Conservation (phyloP, 2,888 invertebrate genomes). For the Hartigia nigra region DNA sequence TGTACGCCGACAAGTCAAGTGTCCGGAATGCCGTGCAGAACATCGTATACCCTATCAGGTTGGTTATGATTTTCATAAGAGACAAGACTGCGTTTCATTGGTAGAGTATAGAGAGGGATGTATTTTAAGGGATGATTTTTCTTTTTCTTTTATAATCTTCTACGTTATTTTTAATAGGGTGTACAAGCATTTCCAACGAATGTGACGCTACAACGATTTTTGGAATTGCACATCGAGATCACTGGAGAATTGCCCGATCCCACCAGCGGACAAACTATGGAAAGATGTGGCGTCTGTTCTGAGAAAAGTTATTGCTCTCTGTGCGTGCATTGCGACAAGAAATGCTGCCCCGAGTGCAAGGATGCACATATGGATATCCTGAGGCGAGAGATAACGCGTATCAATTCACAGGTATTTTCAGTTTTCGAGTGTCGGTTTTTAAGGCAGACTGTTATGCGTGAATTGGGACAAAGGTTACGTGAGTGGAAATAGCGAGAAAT, state of each 20-base stretch:
- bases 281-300: constrained; percentile 92
- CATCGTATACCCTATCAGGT: constrained; percentile 97
- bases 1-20: constrained; percentile 94
- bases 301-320: constrained; percentile 89
- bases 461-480: background rate
- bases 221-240: constrained; percentile 93
- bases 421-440: background rate
- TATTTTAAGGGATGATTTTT: background rate
- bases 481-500: background rate
- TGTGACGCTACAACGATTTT: constrained; percentile 92
- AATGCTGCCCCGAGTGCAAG: constrained; percentile 96
- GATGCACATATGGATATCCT: constrained; percentile 96
- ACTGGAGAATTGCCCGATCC: constrained; percentile 92
- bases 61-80: constrained; percentile 62
- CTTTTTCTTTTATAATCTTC: background rate
- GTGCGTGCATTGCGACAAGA: constrained; percentile 97
- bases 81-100: background rate
- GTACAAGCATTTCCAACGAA: constrained; percentile 92
- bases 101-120: no score
- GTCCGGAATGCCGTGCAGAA: constrained; percentile 97
- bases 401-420: constrained; percentile 82
- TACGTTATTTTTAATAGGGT: constrained; percentile 62
- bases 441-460: no score
- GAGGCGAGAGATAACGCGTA: constrained; percentile 88
- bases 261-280: constrained; percentile 92